phyloP scores from a whole-genome alignment of 2,113 vertebrate genomes.

The Odocoileus virginianus region DNA sequence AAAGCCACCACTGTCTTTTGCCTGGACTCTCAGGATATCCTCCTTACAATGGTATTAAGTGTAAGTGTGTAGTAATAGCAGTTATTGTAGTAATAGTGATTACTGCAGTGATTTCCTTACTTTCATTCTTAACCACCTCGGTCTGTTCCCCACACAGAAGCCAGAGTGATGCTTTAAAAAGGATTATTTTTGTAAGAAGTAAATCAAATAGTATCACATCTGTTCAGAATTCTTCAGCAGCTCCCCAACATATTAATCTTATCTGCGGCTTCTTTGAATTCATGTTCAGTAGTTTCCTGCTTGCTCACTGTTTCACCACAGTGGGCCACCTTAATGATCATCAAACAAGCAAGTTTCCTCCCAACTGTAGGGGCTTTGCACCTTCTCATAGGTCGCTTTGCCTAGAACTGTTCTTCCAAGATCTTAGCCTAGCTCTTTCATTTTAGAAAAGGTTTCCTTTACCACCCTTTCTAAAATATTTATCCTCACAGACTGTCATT shows the following conservation, averaged over 20 bases:
- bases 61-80: background rate
- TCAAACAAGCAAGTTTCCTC: background rate
- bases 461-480: background rate
- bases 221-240: background rate
- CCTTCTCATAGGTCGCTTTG: background rate
- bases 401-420: background rate
- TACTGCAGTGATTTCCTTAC: background rate
- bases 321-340: background rate
- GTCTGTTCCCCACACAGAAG: background rate
- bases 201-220: background rate
- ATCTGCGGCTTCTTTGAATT: background rate
- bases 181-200: background rate
- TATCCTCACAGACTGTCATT: background rate
- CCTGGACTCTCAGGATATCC: background rate
- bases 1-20: background rate
- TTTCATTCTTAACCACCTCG: background rate
- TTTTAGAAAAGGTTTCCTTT: background rate
- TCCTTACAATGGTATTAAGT: background rate
- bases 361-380: background rate
- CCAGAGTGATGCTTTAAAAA: background rate
- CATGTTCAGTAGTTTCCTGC: background rate
- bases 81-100: background rate
- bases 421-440: background rate
- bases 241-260: background rate
- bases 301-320: background rate